These are phyloP conservation scores for Prunella himalayana DNA, from an alignment of 2,113 vertebrate genomes.

Conservation along the genomic window DNA sequence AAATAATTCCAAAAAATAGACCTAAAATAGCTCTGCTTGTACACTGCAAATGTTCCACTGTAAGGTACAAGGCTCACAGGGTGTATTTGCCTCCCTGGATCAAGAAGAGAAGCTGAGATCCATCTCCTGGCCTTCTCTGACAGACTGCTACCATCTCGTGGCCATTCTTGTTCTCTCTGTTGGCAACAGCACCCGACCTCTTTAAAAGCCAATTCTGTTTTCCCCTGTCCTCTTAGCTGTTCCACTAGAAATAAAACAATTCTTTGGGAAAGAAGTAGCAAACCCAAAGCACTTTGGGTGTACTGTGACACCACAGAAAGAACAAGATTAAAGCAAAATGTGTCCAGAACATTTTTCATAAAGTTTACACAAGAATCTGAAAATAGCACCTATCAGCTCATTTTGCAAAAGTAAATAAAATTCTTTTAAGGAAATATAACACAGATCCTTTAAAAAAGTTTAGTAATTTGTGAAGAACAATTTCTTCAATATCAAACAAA, in stretches of 20 bases:
- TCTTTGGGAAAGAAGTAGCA: not conserved
- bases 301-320: not conserved
- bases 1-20: not conserved
- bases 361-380: not conserved
- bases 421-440: not conserved
- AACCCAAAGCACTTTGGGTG: not conserved
- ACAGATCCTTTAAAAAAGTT: not conserved
- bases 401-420: not conserved
- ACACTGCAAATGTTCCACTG: not conserved
- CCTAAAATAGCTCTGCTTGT: not conserved
- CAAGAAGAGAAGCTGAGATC: not conserved
- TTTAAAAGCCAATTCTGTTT: not conserved
- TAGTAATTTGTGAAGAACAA: rapidly evolving
- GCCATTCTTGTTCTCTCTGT: not conserved
- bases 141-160: slow-evolving; percentile 30
- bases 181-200: not conserved
- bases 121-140: not conserved
- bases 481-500: not conserved
- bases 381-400: not conserved
- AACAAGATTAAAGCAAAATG: not conserved
- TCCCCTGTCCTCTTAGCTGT: not conserved
- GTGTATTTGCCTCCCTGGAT: not conserved
- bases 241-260: not conserved
- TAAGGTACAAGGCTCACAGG: too few species aligned
- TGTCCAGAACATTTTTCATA: not conserved